These are phyloP conservation scores for Penaeus indicus DNA, from an alignment of 1,140 invertebrate species.

Conservation along the genomic window DNA sequence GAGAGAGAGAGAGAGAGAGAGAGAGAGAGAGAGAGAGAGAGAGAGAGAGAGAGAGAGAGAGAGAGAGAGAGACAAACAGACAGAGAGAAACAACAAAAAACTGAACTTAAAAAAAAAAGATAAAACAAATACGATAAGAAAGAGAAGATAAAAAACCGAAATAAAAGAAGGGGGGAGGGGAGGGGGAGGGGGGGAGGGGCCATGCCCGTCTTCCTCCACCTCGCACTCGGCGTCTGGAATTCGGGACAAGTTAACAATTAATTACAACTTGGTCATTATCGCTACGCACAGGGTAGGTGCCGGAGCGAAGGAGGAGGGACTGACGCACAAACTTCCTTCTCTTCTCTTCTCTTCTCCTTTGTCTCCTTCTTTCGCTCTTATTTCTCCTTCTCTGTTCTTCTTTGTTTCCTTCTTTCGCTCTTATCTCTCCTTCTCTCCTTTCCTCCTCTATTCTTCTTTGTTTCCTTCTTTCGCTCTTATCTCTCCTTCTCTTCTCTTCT, in stretches of 20 bases:
- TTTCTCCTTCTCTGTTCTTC: no score
- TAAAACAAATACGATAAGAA: background rate
- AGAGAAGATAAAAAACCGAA: background rate
- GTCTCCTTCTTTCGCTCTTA: no score
- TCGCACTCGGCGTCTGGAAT: background rate
- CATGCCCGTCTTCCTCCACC: background rate
- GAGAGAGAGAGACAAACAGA: background rate
- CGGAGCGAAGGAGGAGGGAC: background rate
- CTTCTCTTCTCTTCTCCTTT: no score
- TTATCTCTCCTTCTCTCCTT: no score
- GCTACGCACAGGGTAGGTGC: background rate
- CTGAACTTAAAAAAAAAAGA: background rate
- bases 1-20: slow-evolving; percentile 1
- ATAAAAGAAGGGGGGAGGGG: background rate
- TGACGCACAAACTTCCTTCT: background rate
- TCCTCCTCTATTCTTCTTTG: no score
- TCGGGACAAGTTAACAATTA: slow-evolving; percentile 15
- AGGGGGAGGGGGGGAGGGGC: no score
- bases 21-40: no score
- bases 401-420: no score
- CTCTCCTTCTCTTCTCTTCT: no score
- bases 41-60: background rate
- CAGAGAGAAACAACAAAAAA: background rate
- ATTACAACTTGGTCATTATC: slow-evolving; percentile 16
- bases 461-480: no score